Base-by-base conservation (phyloP, 2,797 vertebrate genomes). In the Dicrostonyx torquatus region DNA sequence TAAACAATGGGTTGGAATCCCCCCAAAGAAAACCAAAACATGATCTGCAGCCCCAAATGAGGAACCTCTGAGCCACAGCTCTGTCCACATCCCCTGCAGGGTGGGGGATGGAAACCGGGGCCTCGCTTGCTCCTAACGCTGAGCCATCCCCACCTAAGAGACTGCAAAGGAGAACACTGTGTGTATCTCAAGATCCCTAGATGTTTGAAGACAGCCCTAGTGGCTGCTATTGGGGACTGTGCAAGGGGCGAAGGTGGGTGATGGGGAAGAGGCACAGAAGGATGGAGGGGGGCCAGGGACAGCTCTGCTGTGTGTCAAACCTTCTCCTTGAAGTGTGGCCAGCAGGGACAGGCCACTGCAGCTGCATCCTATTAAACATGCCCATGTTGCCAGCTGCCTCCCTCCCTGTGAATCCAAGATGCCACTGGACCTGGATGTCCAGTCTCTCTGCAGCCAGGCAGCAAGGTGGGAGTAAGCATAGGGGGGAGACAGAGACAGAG, bases 281-380 rank as follows among this genome's bases (percentile, higher is more conserved):
- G 37, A 6, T 37, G 34, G 58, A 17, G 77, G 4, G n/a, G 0
- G 0, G 58, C 24, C 9, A 0, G 34, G 58, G 53, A 34, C 8
- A 53, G 77, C 12, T 1, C 7, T 1, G n/a, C 43, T 26, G 40
- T 2, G 4, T 48, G 96, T 96, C 91, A 53, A 96, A 94, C 92
- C 95, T 18, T 97, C 95, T 95, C 97, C 94, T 50, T 40, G 75
- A 97, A 97, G 95, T 79, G 94, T 0, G 5, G 95, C 97, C 90
- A 90, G 92, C 95, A 91, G 95, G 97, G 0, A 66, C 95, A 0
- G 29, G 66, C 72, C 95, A 55, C 18, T 15, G 94, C 97, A 98
- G 97, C 98, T 97, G 96, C 89, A 84, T 58, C 92, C 95, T 78
- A 94, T 97, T 95, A 83, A 37, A 55, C 12, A 9, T 0, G 17